Evolutionary conservation across 2,888 invertebrate species (phyloP), one percentile per base, ranked within the genome.

Genomic region (Alsophila aescularia): DNA sequence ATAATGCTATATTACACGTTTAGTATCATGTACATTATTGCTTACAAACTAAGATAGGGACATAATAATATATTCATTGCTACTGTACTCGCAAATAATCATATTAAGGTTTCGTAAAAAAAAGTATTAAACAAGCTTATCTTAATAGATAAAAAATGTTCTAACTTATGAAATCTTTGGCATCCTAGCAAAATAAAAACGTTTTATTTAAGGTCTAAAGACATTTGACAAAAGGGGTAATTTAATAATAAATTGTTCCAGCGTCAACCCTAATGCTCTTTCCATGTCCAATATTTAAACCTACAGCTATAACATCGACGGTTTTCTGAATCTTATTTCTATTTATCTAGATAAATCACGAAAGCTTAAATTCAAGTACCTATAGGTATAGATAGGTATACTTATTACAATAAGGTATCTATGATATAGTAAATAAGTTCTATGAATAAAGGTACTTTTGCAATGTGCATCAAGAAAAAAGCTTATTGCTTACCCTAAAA

Each of bases 221-320:
- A 4, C 16, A 2, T 21, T 18, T 29, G 31, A 12, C 12, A 35
- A 31, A 64, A 61, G 29, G 37, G 43, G n/a, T 27, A 21, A 27
- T 58, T 58, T 48, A 57, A 67, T 62, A 61, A 58, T 70, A 79
- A 80, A 76, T 90, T 91, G 91, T 90, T 90, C 91, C 91, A 85
- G 89, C 78, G 61, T 90, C 90, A 91, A 91, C 90, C 90, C 79
- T 81, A 74, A 72, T 81, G 81, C 79, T 78, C 67, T 70, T 73
- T 56, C 35, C 18, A 40, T 44, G 8, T 7, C 67, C 69, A 69
- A 63, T 8, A 36, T 45, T n/a, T 52, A 32, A 15, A n/a, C 3
- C 32, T 32, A 87, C 61, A 69, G 57, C 85, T 88, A 86, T 67
- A 61, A 83, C 78, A 79, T 84, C 78, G 90, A 91, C 90, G 90